Evolutionary conservation across 1,140 invertebrate species (phyloP).

Genomic region (Drosophila trapezifrons): DNA sequence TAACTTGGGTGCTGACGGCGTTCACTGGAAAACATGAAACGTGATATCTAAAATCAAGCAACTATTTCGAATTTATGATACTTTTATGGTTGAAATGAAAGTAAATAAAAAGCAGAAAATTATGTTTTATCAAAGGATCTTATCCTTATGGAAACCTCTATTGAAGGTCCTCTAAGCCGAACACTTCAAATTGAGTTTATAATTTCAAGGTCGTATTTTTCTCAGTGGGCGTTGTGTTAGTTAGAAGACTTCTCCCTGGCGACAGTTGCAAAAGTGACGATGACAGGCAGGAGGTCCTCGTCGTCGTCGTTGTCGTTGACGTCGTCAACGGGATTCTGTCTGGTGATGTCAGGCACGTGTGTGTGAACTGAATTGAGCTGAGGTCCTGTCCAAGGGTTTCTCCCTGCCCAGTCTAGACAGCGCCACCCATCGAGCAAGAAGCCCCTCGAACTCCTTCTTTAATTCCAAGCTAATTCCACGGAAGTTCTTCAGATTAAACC

Average conservation of each 20-base stretch:
- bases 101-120: background rate
- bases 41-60: background rate
- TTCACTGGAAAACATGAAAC: background rate
- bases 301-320: conserved; percentile 16
- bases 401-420: conserved; percentile 50
- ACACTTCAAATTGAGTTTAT: background rate
- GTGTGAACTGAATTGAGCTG: conserved; percentile 3
- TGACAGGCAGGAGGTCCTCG: conserved; percentile 24
- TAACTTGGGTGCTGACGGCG: conserved; percentile 14
- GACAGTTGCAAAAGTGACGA: conserved; percentile 60
- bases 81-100: background rate
- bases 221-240: conserved; percentile 43
- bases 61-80: background rate
- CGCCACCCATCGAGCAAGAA: conserved; percentile 5
- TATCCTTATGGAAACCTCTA: background rate
- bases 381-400: conserved; percentile 35
- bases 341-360: conserved; percentile 66
- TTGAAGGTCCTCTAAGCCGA: background rate
- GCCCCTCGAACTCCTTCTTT: background rate
- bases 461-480: background rate
- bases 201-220: conserved; percentile 10
- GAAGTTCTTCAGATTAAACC: too few relatives aligned
- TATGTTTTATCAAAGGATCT: background rate
- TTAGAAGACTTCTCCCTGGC: conserved; percentile 43
- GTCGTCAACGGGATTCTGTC: conserved; percentile 39